Conservation (phyloP, 1,140 invertebrate genomes). For the Platyscapa corneri region DNA sequence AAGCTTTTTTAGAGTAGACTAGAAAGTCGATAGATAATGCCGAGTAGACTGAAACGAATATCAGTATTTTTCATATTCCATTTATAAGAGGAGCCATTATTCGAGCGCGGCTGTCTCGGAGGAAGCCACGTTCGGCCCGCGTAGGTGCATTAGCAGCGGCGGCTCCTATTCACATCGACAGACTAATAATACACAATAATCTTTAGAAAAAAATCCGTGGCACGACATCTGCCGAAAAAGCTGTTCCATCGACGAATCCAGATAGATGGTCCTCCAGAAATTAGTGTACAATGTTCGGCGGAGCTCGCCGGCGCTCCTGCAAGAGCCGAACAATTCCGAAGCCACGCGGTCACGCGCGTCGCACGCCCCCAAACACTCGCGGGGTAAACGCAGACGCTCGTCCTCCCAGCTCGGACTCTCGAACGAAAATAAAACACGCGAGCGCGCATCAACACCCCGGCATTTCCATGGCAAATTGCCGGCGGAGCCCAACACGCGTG, state of each 20-base stretch:
- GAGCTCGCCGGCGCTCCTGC: neutral
- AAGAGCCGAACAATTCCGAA: slow-evolving; percentile 40
- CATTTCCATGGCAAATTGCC: slow-evolving; percentile 54
- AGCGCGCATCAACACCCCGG: slow-evolving; percentile 41
- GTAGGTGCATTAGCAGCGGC: too few relatives aligned
- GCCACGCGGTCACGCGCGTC: neutral
- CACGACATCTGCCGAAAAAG: neutral
- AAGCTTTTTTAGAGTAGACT: too few relatives aligned
- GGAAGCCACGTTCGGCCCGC: too few relatives aligned
- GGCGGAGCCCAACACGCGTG: slow-evolving; percentile 52
- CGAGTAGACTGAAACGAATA: too few relatives aligned
- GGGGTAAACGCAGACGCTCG: too few relatives aligned
- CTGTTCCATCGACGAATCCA: neutral
- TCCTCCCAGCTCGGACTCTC: too few relatives aligned
- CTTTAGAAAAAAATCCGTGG: neutral
- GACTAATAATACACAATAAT: neutral
- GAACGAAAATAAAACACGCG: neutral
- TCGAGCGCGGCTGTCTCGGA: too few relatives aligned
- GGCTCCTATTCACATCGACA: too few relatives aligned
- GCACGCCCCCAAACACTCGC: too few relatives aligned
- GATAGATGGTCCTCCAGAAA: neutral
- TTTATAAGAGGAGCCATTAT: too few relatives aligned
- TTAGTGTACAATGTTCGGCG: neutral
- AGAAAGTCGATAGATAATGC: too few relatives aligned
- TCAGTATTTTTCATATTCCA: too few relatives aligned